Conservation (phyloP, 1,140 invertebrate species). For the Caenorhabditis elegans region WBcel235 BX284604.4:9859001-9859500, state of each 20-base stretch:
- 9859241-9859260: neutral
- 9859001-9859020: neutral
- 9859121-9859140: neutral
- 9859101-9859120: neutral
- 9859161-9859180: neutral
- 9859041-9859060: no score
- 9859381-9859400: no score
- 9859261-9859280: neutral
- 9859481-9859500: no score
- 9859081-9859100: no score
- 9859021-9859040: neutral
- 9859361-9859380: neutral
- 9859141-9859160: neutral
- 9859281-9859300: neutral
- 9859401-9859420: no score
- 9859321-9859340: no score
- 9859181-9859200: neutral
- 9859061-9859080: no score
- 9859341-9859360: no score
- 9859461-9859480: no score
- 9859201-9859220: neutral
- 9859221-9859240: conserved; percentile 11
- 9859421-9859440: no score
- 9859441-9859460: no score
- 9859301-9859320: neutral